These are phyloP conservation scores for Regulus satrapa DNA, from an alignment of 2,113 vertebrate species.

Conservation along the genomic window DNA sequence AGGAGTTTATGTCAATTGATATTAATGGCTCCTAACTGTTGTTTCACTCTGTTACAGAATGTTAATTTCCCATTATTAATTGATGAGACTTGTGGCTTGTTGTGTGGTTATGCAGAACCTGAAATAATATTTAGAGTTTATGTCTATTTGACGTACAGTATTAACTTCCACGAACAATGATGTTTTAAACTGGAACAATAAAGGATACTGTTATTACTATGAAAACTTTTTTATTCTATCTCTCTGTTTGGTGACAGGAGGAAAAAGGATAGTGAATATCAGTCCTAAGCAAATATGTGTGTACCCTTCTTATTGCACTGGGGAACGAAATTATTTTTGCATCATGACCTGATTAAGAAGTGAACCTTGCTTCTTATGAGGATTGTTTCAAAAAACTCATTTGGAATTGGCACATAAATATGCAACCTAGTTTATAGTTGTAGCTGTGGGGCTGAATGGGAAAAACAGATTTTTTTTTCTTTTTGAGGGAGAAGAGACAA, in stretches of 20 bases:
- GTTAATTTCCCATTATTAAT: constrained; percentile 19
- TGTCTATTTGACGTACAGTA: not conserved
- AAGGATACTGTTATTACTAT: not conserved
- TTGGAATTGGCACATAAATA: not conserved
- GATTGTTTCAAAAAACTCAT: not conserved
- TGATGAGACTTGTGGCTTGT: not conserved
- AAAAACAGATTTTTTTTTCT: not conserved
- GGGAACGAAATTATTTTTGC: not conserved
- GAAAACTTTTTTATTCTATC: not conserved
- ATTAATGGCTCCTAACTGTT: not conserved
- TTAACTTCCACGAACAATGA: not conserved
- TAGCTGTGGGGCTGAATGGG: not conserved
- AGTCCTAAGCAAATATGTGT: not conserved
- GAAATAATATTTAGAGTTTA: not conserved
- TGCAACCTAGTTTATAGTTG: not conserved
- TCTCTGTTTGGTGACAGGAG: not conserved
- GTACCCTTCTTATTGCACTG: not conserved
- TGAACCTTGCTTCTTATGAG: not conserved
- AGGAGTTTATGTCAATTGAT: not conserved
- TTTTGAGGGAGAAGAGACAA: not conserved
- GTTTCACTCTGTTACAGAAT: not conserved
- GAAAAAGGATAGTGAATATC: not conserved
- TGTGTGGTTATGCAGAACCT: not conserved
- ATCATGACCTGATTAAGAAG: not conserved
- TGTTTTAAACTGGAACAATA: not conserved